Percentiles rank a stretch among this genome's conserved stretches.
Conservation (phyloP, 2,113 vertebrate species). For the Vulpes ferrilata region DNA sequence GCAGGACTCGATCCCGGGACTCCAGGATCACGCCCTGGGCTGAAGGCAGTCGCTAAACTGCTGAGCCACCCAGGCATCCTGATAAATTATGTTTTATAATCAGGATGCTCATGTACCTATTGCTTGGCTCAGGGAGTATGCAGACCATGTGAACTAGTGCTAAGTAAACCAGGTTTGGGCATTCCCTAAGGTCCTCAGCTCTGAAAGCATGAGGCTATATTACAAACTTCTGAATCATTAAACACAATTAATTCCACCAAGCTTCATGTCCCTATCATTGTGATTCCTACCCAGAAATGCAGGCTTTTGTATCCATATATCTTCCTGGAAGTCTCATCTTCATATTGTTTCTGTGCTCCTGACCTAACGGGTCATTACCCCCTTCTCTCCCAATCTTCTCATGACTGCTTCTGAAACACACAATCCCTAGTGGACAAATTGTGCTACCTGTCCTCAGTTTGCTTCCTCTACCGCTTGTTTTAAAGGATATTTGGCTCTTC, state of each 20-base stretch:
- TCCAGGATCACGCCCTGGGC: too few relatives aligned
- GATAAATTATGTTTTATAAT: neutral
- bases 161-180: neutral
- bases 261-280: neutral
- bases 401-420: neutral
- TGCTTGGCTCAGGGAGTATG: neutral
- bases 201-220: neutral
- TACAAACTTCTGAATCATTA: neutral
- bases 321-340: neutral
- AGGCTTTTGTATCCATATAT: neutral
- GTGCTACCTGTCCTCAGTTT: neutral
- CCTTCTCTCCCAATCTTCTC: neutral
- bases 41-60: too few relatives aligned
- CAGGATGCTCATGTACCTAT: neutral
- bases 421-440: neutral
- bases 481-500: neutral
- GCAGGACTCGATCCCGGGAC: too few relatives aligned
- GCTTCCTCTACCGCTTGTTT: neutral
- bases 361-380: neutral
- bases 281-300: neutral
- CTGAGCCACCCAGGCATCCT: too few relatives aligned
- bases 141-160: neutral
- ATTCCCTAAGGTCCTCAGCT: neutral
- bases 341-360: neutral
- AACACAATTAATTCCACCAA: neutral